These are phyloP conservation scores for Drosophila merina DNA, from an alignment of 2,888 invertebrate species.

Conservation along the genomic window DNA sequence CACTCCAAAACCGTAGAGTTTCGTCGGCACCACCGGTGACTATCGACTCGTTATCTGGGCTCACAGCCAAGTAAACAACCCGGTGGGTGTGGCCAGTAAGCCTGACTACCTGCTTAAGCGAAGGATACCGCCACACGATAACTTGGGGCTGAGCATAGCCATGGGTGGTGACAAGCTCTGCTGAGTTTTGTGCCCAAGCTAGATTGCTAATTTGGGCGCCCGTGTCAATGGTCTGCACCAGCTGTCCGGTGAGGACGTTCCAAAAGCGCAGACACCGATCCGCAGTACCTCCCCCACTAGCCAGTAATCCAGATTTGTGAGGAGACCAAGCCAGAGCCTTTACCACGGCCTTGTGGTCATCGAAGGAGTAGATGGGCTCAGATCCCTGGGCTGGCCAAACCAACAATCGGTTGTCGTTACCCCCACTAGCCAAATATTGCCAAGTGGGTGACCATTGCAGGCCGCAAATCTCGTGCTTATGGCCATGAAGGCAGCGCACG, in stretches of 20 bases:
- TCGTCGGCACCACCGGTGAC: constrained; percentile 99
- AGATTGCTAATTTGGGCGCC: constrained; percentile 98
- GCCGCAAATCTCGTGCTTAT: constrained; percentile 98
- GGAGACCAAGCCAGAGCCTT: constrained; percentile 99
- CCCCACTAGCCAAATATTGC: constrained; percentile 97
- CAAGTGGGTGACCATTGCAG: constrained; percentile 99
- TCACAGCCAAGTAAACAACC: constrained; percentile 96
- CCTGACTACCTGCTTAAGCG: constrained; percentile 97
- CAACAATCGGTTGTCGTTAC: constrained; percentile 90
- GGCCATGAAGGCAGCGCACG: constrained; percentile 92
- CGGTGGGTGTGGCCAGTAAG: constrained; percentile 97
- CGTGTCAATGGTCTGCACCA: constrained; percentile 98
- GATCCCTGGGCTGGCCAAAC: constrained; percentile 91
- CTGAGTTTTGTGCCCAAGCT: constrained; percentile 99
- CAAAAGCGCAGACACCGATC: constrained; percentile 98
- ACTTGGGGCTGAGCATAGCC: constrained; percentile 99
- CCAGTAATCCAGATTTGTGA: constrained; percentile 97
- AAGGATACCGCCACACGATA: constrained; percentile 99
- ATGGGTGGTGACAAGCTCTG: constrained; percentile 98
- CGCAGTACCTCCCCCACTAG: constrained; percentile 98
- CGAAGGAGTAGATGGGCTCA: constrained; percentile 96
- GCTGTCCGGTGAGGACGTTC: constrained; percentile 98
- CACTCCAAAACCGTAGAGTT: constrained; percentile 98
- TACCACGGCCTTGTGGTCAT: constrained; percentile 96
- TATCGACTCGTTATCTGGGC: constrained; percentile 98